Conservation (phyloP, 2,888 invertebrate genomes). For the Drosophila ochracea region DNA sequence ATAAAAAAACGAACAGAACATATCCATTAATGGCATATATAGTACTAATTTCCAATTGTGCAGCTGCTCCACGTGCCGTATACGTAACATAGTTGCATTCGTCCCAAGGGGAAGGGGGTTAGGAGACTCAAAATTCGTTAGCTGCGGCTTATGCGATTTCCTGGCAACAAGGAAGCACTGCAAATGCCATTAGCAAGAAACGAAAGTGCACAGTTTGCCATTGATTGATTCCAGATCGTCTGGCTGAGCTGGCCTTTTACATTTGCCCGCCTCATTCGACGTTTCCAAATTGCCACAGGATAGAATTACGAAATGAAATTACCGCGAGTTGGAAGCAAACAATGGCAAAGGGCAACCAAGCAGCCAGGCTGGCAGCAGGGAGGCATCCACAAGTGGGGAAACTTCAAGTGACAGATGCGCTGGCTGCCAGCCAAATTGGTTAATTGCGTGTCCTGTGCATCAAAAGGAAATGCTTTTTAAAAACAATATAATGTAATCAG, state of each 20-base stretch:
- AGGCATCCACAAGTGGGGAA: background rate
- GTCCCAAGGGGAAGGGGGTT: background rate
- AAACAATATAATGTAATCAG: constrained; percentile 11
- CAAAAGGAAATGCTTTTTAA: constrained; percentile 40
- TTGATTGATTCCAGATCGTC: constrained; percentile 14
- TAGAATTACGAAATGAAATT: constrained; percentile 62
- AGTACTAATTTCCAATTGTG: constrained; percentile 39
- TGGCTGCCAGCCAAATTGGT: constrained; percentile 46
- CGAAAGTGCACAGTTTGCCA: constrained; percentile 13
- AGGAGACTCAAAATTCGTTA: constrained; percentile 23
- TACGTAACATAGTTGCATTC: constrained; percentile 11
- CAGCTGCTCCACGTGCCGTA: constrained; percentile 11
- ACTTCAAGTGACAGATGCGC: constrained; percentile 12
- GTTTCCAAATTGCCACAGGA: constrained; percentile 34
- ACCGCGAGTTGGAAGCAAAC: constrained; percentile 52
- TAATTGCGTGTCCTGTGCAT: constrained; percentile 56
- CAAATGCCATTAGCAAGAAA: constrained; percentile 1
- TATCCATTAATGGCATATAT: background rate
- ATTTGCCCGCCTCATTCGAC: constrained; percentile 22
- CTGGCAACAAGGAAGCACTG: constrained; percentile 17
- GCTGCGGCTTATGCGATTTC: constrained; percentile 38
- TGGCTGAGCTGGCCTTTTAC: constrained; percentile 42
- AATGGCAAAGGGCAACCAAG: constrained; percentile 16
- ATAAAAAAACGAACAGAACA: background rate
- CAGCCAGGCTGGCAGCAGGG: background rate